Conservation (phyloP, 2,888 invertebrate species). For the Pseudococcus longispinus region DNA sequence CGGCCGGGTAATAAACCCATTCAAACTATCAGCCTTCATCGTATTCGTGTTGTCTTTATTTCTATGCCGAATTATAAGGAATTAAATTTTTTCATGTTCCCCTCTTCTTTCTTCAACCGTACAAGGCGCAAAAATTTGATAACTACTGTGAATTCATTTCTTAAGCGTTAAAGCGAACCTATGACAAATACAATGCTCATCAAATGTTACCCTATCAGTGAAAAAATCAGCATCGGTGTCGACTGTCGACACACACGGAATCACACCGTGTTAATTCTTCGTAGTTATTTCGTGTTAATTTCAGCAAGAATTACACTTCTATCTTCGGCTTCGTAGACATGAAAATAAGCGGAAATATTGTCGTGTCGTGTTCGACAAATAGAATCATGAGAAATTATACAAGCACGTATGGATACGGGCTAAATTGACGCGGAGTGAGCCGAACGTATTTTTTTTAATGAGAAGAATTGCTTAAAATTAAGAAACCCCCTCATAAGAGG, state of each 20-base stretch:
- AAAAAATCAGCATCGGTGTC: conserved; percentile 37
- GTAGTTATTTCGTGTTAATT: conserved; percentile 23
- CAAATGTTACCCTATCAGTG: neutral
- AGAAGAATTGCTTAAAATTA: neutral
- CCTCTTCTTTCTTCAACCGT: neutral
- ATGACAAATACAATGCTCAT: conserved; percentile 33
- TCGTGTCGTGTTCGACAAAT: conserved; percentile 8
- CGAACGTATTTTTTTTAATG: neutral
- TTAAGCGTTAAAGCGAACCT: conserved; percentile 18
- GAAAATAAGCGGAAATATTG: conserved; percentile 32
- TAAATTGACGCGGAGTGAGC: neutral
- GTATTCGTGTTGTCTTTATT: neutral
- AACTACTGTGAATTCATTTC: neutral
- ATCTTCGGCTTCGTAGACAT: conserved; percentile 8
- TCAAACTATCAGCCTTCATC: neutral
- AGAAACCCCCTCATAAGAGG: neutral
- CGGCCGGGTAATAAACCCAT: neutral
- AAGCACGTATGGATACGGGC: neutral
- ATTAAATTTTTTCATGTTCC: neutral
- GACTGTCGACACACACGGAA: conserved; percentile 43
- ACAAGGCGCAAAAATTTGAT: neutral
- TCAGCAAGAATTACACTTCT: conserved; percentile 6
- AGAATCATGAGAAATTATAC: conserved; percentile 9
- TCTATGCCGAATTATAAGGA: neutral
- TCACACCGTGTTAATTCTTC: conserved; percentile 23